Conservation (phyloP, 1,140 invertebrate genomes). For the Pomacea maculata region DNA sequence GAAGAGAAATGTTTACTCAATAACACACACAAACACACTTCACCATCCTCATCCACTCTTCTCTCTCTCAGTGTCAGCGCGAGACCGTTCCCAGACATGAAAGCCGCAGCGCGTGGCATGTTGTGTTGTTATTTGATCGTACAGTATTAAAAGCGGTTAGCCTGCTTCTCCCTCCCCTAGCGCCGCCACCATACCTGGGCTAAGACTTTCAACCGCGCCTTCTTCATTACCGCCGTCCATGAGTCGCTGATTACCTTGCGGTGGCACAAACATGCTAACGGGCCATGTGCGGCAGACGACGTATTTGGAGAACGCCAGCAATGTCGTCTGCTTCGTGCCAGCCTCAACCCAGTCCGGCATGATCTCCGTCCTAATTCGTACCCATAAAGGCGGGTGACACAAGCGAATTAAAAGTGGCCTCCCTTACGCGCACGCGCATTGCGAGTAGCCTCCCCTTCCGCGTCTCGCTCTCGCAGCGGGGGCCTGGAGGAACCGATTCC, state of each 20-base stretch:
- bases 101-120: too few species aligned
- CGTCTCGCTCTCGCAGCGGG: not conserved
- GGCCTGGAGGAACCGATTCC: not conserved
- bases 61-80: too few species aligned
- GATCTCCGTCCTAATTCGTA: constrained; percentile 5
- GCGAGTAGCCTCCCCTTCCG: not conserved
- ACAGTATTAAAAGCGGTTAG: too few species aligned
- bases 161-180: not conserved
- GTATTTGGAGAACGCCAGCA: constrained; percentile 14
- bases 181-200: not conserved
- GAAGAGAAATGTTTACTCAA: too few species aligned
- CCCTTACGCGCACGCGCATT: not conserved
- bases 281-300: constrained; percentile 18
- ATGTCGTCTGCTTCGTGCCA: constrained; percentile 24
- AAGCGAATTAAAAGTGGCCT: constrained; percentile 9
- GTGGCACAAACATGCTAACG: constrained; percentile 4
- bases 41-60: too few species aligned
- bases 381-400: constrained; percentile 12
- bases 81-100: too few species aligned
- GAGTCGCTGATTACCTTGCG: not conserved
- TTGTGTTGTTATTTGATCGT: too few species aligned
- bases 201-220: not conserved
- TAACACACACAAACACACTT: too few species aligned
- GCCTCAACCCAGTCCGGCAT: not conserved
- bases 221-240: constrained; percentile 1